Conservation (phyloP, 2,113 vertebrate genomes). For the Thunnus maccoyii region DNA sequence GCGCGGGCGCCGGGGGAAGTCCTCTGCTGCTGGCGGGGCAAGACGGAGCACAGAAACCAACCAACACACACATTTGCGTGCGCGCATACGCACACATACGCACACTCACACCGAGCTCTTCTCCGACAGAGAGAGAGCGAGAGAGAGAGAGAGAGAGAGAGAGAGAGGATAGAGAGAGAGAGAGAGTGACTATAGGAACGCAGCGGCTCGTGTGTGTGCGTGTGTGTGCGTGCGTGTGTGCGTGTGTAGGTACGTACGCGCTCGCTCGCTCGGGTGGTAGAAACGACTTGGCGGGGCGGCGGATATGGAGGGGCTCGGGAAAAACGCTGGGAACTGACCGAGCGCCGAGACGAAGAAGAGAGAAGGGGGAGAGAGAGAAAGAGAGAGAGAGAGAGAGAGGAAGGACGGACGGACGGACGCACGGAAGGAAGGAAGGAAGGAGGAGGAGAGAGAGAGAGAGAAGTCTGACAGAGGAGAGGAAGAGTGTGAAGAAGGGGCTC, state of each 20-base stretch:
- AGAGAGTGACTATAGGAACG: conserved; percentile 82
- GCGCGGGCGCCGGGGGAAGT: conserved; percentile 77
- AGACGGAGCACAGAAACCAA: conserved; percentile 56
- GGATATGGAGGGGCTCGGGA: conserved; percentile 84
- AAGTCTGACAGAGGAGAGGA: conserved; percentile 72
- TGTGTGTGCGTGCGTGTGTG: conserved; percentile 35
- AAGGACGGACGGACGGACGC: conserved; percentile 47
- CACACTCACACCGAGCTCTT: conserved; percentile 60
- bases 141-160: conserved; percentile 55
- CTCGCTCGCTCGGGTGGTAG: conserved; percentile 65
- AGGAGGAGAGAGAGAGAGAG: conserved; percentile 50
- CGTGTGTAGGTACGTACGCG: conserved; percentile 55
- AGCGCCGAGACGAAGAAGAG: conserved; percentile 54
- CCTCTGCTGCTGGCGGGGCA: conserved; percentile 80
- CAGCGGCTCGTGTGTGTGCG: conserved; percentile 69
- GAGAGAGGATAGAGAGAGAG: conserved; percentile 57
- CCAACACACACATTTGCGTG: conserved; percentile 23
- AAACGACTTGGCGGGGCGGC: conserved; percentile 80
- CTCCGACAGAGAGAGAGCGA: conserved; percentile 65
- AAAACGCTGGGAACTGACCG: conserved; percentile 81
- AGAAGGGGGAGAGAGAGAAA: conserved; percentile 29
- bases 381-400: conserved; percentile 33
- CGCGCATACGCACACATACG: conserved; percentile 22
- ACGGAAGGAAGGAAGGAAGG: conserved; percentile 56
- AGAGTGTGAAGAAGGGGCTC: conserved; percentile 73